Conservation (phyloP, 2,888 invertebrate species). For the Sclerodermus sp. region DNA sequence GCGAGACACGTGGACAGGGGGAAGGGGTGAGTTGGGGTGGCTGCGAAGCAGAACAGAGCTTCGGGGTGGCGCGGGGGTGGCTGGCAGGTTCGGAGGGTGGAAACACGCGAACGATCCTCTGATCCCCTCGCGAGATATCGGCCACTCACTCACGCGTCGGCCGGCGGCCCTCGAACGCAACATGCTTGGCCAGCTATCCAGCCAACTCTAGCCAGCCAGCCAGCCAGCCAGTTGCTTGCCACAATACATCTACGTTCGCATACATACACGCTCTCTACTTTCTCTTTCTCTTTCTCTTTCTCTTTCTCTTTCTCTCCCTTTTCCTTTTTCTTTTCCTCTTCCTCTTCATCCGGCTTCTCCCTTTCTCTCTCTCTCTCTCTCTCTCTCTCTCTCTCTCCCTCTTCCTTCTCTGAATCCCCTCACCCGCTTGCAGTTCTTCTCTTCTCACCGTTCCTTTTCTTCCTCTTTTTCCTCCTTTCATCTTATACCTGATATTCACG, state of each 20-base stretch:
- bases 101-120: constrained; percentile 58
- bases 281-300: constrained; percentile 2
- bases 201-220: constrained; percentile 33
- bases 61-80: constrained; percentile 27
- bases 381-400: constrained; percentile 8
- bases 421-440: constrained; percentile 7
- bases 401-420: constrained; percentile 1
- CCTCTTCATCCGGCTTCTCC: neutral
- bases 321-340: neutral
- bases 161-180: constrained; percentile 44
- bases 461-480: neutral
- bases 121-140: constrained; percentile 58
- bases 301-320: constrained; percentile 5
- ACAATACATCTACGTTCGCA: constrained; percentile 15
- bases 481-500: no score
- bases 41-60: constrained; percentile 24
- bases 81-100: constrained; percentile 47
- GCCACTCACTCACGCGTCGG: constrained; percentile 56
- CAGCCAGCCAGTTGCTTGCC: constrained; percentile 24
- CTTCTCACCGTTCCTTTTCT: constrained; percentile 2
- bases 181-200: constrained; percentile 26
- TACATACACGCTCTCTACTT: constrained; percentile 7
- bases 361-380: constrained; percentile 3
- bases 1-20: constrained; percentile 54
- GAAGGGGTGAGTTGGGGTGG: constrained; percentile 31